These are phyloP conservation scores for Pedicia rivosa DNA, from an alignment of 2,888 invertebrate genomes.

Conservation along the genomic window DNA sequence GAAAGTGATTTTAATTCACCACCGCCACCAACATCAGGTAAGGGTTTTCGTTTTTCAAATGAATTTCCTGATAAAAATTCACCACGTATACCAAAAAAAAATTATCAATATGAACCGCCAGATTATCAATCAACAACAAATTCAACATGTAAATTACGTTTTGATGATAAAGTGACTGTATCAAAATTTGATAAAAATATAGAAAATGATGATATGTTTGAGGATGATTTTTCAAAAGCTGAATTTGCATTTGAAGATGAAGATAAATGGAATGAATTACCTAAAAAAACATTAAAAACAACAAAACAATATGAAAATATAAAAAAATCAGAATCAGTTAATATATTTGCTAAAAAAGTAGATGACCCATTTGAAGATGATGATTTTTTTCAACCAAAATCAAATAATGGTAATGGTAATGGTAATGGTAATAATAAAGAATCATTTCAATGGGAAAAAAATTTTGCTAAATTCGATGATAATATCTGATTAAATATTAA, in stretches of 20 bases:
- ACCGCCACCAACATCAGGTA: conserved; percentile 18
- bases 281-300: conserved; percentile 8
- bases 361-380: conserved; percentile 86
- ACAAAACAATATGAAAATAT: conserved; percentile 37
- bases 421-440: conserved; percentile 7
- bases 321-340: conserved; percentile 78
- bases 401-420: conserved; percentile 3
- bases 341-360: conserved; percentile 71
- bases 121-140: conserved; percentile 10
- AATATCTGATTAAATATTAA: conserved; percentile 30
- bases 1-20: conserved; percentile 31
- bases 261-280: conserved; percentile 21
- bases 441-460: conserved; percentile 27
- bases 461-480: conserved; percentile 33
- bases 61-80: conserved; percentile 40
- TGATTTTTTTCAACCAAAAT: conserved; percentile 52
- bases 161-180: conserved; percentile 55
- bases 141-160: conserved; percentile 31
- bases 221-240: conserved; percentile 41
- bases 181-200: conserved; percentile 25
- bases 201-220: conserved; percentile 28
- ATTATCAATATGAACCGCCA: conserved; percentile 11
- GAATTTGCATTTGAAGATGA: conserved; percentile 29
- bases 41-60: conserved; percentile 38
- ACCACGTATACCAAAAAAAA: conserved; percentile 17